Base-by-base conservation (phyloP, 2,888 invertebrate genomes). In the Hermaeophaga mercurialis region DNA sequence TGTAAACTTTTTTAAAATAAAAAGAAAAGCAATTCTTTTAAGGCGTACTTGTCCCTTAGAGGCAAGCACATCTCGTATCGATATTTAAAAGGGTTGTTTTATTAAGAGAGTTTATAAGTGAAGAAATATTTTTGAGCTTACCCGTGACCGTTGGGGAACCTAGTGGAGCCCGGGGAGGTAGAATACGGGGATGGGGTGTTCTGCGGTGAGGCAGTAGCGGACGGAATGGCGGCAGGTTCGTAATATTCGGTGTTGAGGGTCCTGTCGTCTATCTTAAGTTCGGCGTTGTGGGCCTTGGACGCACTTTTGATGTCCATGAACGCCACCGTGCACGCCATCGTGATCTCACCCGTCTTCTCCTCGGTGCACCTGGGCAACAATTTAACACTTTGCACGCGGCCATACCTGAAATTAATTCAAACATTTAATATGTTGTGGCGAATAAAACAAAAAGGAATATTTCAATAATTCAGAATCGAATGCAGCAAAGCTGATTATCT, bases 261-360 rank as follows among this genome's bases (percentile, higher is more conserved):
- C 75, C 90, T 83, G 76, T 92, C 93, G 78, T 93, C 93, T 80
- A 94, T 79, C 77, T 89, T 89, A 81, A 94, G 92, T 79, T 94
- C 93, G 73, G 88, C 87, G 79, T 90, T 90, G 81, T 94, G 92
- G 70, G 95, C 78, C 82, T 94, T 95, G 77, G 93, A 88, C 78
- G 95, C 95, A 75, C 94, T 94, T 83, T 92, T 93, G 84, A 95
- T 94, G 85, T 96, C 95, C 88, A 94, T 94, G 84, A 95, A 95
- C 81, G 92, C 91, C 81, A 93, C 91, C 78, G 91, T 90, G 80
- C 91, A 92, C 82, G 90, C 90, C 79, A 88, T 83, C 77, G 88
- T 82, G 76, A 81, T 79, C 78, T 80, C 85, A 79, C 83, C 82
- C 66, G 81, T 78, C 76, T 73, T 78, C 80, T 75, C 78, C 72